A percentile compares a stretch with the other conserved stretches of the same genome.
Conservation (phyloP, 2,113 vertebrate genomes). For the Stigmatopora argus region DNA sequence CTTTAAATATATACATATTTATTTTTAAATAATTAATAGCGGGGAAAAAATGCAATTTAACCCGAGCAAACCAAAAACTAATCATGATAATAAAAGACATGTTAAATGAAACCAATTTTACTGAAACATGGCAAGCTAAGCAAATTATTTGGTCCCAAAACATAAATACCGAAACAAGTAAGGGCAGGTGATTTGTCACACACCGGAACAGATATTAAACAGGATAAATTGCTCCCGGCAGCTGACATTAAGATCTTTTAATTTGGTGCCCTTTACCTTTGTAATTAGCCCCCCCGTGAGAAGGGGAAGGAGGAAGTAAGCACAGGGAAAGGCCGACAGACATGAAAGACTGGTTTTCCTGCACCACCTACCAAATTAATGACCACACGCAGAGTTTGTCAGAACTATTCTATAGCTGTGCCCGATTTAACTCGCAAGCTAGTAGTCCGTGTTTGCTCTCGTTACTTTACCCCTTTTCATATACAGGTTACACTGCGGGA, state of each 20-base stretch:
- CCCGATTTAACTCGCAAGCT: constrained; percentile 11
- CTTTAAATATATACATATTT: no score
- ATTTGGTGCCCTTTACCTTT: constrained; percentile 74
- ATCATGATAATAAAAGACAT: no score
- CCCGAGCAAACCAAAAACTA: no score
- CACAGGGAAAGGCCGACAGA: constrained; percentile 15
- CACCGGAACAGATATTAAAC: constrained; percentile 24
- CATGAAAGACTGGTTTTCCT: constrained; percentile 22
- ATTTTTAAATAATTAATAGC: no score
- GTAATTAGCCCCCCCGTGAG: constrained; percentile 60
- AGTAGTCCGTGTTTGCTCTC: constrained; percentile 2
- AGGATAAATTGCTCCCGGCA: constrained; percentile 62
- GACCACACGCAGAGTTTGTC: constrained; percentile 51
- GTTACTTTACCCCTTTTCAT: constrained; percentile 5
- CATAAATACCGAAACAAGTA: constrained; percentile 17
- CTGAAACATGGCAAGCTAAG: no score
- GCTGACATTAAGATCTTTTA: constrained; percentile 74
- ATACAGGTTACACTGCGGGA: constrained; percentile 8
- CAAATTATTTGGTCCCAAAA: constrained; percentile 14
- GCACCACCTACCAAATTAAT: constrained; percentile 52
- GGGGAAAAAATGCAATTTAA: no score
- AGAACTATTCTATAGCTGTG: constrained; percentile 18
- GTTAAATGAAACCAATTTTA: no score
- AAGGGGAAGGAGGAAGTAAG: constrained; percentile 22
- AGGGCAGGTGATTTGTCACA: constrained; percentile 4